Percentiles rank a stretch among this genome's conserved stretches.
These are phyloP conservation scores for Mobula hypostoma DNA, from an alignment of 2,113 vertebrate genomes.

Conservation along the genomic window DNA sequence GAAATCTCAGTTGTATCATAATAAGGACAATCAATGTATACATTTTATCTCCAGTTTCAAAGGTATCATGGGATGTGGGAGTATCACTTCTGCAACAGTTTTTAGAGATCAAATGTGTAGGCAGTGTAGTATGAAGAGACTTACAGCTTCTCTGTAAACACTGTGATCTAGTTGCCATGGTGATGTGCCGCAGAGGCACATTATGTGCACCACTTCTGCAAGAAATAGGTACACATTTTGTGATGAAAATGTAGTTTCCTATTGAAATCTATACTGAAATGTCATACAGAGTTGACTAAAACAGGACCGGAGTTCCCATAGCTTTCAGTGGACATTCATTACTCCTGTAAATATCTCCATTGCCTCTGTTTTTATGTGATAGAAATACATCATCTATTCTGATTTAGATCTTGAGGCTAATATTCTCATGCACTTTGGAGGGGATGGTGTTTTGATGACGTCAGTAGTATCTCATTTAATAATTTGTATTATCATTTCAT, in stretches of 20 bases:
- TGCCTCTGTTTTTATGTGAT: neutral
- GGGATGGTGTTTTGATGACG: neutral
- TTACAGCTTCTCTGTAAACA: neutral
- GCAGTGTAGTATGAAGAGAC: neutral
- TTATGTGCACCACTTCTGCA: neutral
- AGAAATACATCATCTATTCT: neutral
- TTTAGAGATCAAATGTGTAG: neutral
- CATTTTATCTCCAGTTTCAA: neutral
- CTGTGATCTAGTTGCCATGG: constrained; percentile 32
- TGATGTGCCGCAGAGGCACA: neutral
- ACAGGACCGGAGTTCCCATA: neutral
- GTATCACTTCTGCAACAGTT: neutral
- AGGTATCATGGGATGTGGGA: neutral
- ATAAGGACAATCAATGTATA: neutral
- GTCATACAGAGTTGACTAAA: neutral
- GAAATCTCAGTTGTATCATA: neutral
- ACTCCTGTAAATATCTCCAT: neutral
- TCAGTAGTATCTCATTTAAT: neutral
- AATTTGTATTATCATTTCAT: neutral
- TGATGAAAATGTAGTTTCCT: neutral
- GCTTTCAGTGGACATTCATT: neutral
- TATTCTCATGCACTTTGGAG: neutral
- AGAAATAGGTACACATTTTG: constrained; percentile 6
- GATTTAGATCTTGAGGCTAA: neutral
- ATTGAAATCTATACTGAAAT: neutral